Evolutionary conservation across 1,140 invertebrate genomes (phyloP).

Genomic region (Drosophila asahinai): DNA sequence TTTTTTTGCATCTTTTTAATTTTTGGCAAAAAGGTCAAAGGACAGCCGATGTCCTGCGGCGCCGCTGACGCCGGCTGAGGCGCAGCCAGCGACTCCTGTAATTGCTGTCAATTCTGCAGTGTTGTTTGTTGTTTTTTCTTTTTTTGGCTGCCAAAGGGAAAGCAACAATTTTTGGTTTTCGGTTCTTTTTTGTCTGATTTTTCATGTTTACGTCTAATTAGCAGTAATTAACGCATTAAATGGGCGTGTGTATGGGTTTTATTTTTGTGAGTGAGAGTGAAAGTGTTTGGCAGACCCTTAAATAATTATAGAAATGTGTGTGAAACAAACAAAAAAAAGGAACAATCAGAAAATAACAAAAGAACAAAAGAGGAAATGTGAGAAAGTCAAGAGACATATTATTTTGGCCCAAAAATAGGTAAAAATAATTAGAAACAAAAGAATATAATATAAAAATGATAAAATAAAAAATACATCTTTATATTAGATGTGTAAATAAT

Average conservation of each 20-base stretch:
- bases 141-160: slow-evolving; percentile 61
- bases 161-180: slow-evolving; percentile 43
- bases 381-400: neutral
- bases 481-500: neutral
- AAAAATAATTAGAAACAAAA: too few species aligned
- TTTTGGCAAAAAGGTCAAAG: slow-evolving; percentile 45
- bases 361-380: neutral
- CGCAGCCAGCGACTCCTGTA: slow-evolving; percentile 37
- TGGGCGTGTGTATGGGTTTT: slow-evolving; percentile 42
- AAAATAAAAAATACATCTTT: neutral
- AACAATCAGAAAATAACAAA: neutral
- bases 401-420: neutral
- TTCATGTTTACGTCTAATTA: slow-evolving; percentile 77
- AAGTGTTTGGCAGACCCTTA: slow-evolving; percentile 33
- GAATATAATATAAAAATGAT: neutral
- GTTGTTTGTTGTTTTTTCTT: slow-evolving; percentile 27
- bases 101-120: slow-evolving; percentile 73
- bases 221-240: slow-evolving; percentile 79
- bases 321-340: neutral
- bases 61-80: slow-evolving; percentile 20
- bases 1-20: slow-evolving; percentile 9
- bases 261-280: slow-evolving; percentile 30
- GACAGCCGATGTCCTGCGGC: slow-evolving; percentile 64
- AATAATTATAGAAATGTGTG: slow-evolving; percentile 19
- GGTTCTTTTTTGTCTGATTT: slow-evolving; percentile 33